Evolutionary conservation across 2,888 invertebrate species (phyloP).

Genomic region (Eurois occulta): DNA sequence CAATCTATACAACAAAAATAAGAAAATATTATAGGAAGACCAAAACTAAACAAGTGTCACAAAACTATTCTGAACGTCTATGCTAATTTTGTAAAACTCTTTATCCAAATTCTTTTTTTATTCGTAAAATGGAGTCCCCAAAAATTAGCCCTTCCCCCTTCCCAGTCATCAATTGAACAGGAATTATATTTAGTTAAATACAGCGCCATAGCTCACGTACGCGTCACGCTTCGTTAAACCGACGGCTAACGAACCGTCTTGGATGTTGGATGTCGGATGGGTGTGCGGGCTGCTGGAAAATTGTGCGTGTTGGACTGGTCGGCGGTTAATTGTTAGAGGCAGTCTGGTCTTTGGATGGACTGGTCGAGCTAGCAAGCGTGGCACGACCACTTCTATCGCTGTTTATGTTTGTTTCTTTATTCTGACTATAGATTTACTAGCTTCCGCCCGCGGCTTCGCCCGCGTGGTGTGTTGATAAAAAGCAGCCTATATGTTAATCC

Average conservation of each 20-base stretch:
- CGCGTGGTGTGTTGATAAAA: too few species aligned
- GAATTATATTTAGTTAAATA: conserved; percentile 53
- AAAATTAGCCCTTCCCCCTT: conserved; percentile 24
- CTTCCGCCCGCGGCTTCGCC: too few species aligned
- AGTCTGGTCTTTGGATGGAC: background rate
- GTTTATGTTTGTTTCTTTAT: too few species aligned
- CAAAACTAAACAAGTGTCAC: too few species aligned
- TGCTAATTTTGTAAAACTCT: too few species aligned
- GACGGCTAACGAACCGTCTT: conserved; percentile 61
- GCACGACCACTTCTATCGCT: background rate
- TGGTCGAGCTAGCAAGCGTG: background rate
- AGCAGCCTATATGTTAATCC: too few species aligned
- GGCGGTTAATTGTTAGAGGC: conserved; percentile 22
- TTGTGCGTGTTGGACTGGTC: conserved; percentile 34
- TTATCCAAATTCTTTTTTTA: too few species aligned
- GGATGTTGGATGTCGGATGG: conserved; percentile 32
- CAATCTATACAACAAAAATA: too few species aligned
- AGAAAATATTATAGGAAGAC: too few species aligned
- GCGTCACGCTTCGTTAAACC: conserved; percentile 59
- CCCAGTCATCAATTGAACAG: conserved; percentile 27
- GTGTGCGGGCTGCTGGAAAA: conserved; percentile 41
- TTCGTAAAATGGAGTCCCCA: too few species aligned
- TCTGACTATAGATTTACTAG: too few species aligned
- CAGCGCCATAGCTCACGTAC: conserved; percentile 58
- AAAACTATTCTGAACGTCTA: too few species aligned